phyloP scores from a whole-genome alignment of 2,113 vertebrate species.

The Embiotoca jacksoni region DNA sequence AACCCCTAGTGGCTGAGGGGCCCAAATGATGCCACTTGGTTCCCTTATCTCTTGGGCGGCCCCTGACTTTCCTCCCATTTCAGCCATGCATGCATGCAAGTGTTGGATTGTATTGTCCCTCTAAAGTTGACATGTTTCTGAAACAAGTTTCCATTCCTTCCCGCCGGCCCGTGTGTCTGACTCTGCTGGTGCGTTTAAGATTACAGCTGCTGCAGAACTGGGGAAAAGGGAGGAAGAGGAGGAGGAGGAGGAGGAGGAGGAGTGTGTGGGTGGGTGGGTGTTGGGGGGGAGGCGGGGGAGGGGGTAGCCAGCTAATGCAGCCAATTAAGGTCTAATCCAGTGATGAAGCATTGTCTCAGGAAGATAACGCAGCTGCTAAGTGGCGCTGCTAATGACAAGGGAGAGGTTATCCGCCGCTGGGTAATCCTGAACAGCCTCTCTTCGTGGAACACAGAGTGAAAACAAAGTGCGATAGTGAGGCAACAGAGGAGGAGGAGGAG shows the following conservation, averaged over 20 bases:
- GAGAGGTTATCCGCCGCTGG: constrained; percentile 56
- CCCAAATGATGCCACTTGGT: neutral
- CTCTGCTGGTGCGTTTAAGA: constrained; percentile 63
- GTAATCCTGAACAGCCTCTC: constrained; percentile 11
- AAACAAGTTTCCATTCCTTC: constrained; percentile 33
- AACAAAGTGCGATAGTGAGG: neutral
- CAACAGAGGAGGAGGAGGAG: neutral
- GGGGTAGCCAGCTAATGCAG: constrained; percentile 82
- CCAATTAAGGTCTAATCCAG: constrained; percentile 90
- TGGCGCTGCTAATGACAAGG: constrained; percentile 83
- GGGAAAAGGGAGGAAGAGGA: constrained; percentile 44
- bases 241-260: constrained; percentile 31
- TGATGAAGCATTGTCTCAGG: constrained; percentile 89
- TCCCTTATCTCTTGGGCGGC: neutral
- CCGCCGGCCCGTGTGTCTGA: constrained; percentile 11
- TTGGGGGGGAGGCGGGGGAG: constrained; percentile 28
- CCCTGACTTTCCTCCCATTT: neutral
- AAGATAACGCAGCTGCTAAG: constrained; percentile 80
- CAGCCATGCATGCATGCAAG: neutral
- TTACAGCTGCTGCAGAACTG: constrained; percentile 86
- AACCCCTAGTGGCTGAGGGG: neutral
- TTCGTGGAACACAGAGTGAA: too few relatives aligned
- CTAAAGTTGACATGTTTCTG: constrained; percentile 29
- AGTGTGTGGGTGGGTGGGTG: too few relatives aligned
- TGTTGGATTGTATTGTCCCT: neutral